Evolutionary conservation across 2,113 vertebrate species (phyloP).

Genomic region (Phaethon lepturus): DNA sequence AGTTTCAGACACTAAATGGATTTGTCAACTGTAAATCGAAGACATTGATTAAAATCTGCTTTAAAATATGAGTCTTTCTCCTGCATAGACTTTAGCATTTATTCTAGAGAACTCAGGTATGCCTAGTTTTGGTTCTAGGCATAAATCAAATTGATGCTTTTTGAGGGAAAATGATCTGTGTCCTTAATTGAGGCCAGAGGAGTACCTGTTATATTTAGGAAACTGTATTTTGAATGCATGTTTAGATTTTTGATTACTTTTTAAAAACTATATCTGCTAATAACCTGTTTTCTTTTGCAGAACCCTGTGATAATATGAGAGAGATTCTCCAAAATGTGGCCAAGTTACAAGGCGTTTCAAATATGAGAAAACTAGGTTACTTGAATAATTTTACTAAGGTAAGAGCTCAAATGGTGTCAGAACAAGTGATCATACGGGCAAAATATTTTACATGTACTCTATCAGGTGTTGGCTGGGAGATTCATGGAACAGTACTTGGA

Average conservation of each 20-base stretch:
- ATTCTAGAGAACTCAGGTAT: not conserved
- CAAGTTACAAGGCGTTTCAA: conserved; percentile 95
- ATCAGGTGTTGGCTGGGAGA: not conserved
- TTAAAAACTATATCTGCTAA: not conserved
- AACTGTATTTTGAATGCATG: not conserved
- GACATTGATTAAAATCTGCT: not conserved
- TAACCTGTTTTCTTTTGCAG: conserved; percentile 75
- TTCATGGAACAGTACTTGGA: not conserved
- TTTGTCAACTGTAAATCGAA: not conserved
- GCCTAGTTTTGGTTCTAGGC: not conserved
- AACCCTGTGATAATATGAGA: conserved; percentile 94
- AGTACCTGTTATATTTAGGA: not conserved
- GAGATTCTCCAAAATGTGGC: conserved; percentile 99
- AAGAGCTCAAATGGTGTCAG: conserved; percentile 38
- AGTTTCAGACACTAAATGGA: not conserved
- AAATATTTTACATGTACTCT: not conserved
- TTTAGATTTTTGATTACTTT: not conserved
- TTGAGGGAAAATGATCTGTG: not conserved
- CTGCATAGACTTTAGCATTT: not conserved
- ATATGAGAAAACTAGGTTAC: conserved; percentile 98
- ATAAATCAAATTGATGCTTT: not conserved
- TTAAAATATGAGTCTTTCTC: not conserved
- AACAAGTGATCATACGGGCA: not conserved
- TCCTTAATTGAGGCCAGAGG: not conserved
- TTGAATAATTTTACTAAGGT: conserved; percentile 99